Evolutionary conservation across 2,113 vertebrate genomes (phyloP).

Genomic region (Silurus asotus): DNA sequence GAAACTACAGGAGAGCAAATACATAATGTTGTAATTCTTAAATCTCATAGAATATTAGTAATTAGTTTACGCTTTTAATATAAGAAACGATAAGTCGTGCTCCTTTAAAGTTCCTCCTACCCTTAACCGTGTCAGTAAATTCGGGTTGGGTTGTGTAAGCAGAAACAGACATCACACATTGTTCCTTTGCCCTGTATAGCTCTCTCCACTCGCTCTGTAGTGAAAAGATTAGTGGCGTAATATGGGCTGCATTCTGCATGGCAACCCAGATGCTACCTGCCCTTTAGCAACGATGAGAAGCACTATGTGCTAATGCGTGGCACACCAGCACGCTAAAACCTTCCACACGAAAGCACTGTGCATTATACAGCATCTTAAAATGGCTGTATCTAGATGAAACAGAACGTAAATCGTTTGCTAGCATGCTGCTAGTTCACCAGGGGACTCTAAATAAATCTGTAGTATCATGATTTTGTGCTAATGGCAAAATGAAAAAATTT

Average conservation of each 20-base stretch:
- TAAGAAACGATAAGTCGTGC: not conserved
- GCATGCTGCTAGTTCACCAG: not conserved
- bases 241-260: slow-evolving; percentile 16
- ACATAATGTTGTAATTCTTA: not conserved
- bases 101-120: not conserved
- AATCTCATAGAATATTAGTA: not conserved
- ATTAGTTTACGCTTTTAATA: not conserved
- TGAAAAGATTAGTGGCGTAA: slow-evolving; percentile 24
- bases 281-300: slow-evolving; percentile 32
- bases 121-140: not conserved
- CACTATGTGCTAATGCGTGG: not conserved
- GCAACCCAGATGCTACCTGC: slow-evolving; percentile 41
- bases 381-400: not conserved
- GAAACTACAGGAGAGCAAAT: not conserved
- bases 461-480: not conserved
- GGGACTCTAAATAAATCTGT: not conserved
- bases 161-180: not conserved
- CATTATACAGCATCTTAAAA: not conserved
- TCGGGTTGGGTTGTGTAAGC: not conserved
- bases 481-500: too few species aligned
- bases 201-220: not conserved
- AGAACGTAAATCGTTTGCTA: not conserved
- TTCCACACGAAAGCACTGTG: not conserved
- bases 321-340: not conserved
- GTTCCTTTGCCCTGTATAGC: not conserved